phyloP scores from a whole-genome alignment of 2,113 vertebrate species.

The Lathamus discolor region DNA sequence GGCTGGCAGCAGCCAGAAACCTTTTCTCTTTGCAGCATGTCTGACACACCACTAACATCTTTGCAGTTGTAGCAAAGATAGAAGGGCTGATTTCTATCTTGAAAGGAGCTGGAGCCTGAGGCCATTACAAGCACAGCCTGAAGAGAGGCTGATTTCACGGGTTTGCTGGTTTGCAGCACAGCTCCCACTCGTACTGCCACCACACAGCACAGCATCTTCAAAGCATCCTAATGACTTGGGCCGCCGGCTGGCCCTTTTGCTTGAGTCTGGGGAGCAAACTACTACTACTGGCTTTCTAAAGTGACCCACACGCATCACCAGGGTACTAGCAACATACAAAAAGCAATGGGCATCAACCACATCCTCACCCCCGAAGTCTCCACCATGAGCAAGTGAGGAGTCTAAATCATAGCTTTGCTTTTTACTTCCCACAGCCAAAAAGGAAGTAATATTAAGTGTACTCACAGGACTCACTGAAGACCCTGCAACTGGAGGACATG shows the following conservation, averaged over 20 bases:
- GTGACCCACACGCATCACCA: background rate
- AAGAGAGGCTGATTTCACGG: background rate
- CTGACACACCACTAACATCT: background rate
- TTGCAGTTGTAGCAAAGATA: background rate
- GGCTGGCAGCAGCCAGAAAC: background rate
- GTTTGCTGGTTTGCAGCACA: background rate
- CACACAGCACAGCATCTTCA: background rate
- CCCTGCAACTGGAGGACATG: background rate
- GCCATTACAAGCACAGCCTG: constrained; percentile 12
- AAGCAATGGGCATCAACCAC: background rate
- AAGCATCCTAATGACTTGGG: background rate
- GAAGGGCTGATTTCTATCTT: background rate
- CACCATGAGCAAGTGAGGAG: rapidly evolving
- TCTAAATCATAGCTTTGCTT: background rate
- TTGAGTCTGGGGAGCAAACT: background rate
- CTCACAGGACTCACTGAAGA: background rate
- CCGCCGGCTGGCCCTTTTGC: rapidly evolving
- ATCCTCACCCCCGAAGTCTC: rapidly evolving
- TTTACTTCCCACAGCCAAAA: background rate
- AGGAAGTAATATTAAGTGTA: background rate
- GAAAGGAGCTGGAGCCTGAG: background rate
- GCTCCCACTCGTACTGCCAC: background rate
- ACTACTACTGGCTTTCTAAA: background rate
- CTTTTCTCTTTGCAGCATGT: background rate
- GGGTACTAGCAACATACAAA: background rate